A percentile compares a stretch with the other conserved stretches of the same genome.
Evolutionary conservation across 2,797 vertebrate species (phyloP).

Genomic region (Delichon dasypus): DNA sequence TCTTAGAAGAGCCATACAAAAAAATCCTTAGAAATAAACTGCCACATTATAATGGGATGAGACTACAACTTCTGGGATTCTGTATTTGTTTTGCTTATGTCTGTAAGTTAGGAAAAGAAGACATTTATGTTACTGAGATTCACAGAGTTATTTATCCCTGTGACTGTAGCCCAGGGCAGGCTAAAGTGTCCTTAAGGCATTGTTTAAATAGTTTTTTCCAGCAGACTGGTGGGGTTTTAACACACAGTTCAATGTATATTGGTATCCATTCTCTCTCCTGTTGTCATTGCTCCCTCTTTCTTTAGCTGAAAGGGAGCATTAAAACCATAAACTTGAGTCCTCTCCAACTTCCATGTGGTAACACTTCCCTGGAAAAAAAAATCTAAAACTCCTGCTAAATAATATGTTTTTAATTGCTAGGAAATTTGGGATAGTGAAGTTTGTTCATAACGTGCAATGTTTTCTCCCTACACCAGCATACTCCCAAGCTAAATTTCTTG

Average conservation of each 20-base stretch:
- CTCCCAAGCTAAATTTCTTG: background rate
- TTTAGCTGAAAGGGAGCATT: background rate
- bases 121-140: background rate
- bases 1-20: background rate
- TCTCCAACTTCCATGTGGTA: background rate
- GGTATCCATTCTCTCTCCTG: background rate
- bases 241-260: background rate
- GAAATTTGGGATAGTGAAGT: background rate
- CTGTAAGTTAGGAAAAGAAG: background rate
- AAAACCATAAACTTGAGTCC: background rate
- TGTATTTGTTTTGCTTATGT: background rate
- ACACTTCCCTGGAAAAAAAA: background rate
- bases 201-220: background rate
- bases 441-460: background rate
- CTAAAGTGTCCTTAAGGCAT: background rate
- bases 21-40: background rate
- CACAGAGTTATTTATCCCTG: background rate
- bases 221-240: background rate
- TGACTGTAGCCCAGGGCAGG: background rate
- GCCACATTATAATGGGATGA: background rate
- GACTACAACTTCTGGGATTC: background rate
- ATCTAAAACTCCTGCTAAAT: background rate
- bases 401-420: background rate
- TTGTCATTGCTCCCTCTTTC: background rate
- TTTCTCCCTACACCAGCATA: background rate